phyloP scores from a whole-genome alignment of 2,113 vertebrate species.

The Hippocampus guttulatus region DNA sequence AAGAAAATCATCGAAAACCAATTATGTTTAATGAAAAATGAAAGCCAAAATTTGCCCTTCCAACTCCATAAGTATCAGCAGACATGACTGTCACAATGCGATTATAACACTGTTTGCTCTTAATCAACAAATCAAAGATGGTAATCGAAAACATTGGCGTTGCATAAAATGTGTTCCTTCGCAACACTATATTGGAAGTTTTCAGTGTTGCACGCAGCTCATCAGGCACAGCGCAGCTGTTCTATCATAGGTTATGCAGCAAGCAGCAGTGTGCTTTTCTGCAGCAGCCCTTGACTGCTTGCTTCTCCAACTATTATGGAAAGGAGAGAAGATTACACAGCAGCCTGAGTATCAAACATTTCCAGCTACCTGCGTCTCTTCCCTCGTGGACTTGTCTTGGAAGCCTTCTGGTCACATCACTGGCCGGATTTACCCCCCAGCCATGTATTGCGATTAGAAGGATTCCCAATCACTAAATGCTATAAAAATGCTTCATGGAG shows the following conservation, averaged over 20 bases:
- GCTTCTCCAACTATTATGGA: constrained; percentile 57
- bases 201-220: constrained; percentile 44
- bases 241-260: constrained; percentile 35
- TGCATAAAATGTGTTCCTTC: not conserved
- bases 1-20: too few relatives aligned
- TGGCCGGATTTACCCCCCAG: not conserved
- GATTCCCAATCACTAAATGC: too few relatives aligned
- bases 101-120: too few relatives aligned
- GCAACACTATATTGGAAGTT: constrained; percentile 19
- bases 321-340: constrained; percentile 51
- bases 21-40: too few relatives aligned
- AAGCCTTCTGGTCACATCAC: constrained; percentile 8
- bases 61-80: too few relatives aligned
- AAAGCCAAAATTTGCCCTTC: too few relatives aligned
- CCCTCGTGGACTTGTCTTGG: constrained; percentile 3
- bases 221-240: constrained; percentile 39
- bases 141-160: too few relatives aligned
- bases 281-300: constrained; percentile 47
- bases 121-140: too few relatives aligned
- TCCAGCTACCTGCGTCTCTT: constrained; percentile 50
- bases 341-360: constrained; percentile 48
- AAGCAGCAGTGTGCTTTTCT: constrained; percentile 18
- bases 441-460: too few relatives aligned
- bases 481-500: too few relatives aligned
- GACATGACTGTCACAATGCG: too few relatives aligned